Evolutionary conservation across 2,888 invertebrate genomes (phyloP), one percentile per base, ranked within the genome.

Genomic region (Glyphotaelius pellucidus): DNA sequence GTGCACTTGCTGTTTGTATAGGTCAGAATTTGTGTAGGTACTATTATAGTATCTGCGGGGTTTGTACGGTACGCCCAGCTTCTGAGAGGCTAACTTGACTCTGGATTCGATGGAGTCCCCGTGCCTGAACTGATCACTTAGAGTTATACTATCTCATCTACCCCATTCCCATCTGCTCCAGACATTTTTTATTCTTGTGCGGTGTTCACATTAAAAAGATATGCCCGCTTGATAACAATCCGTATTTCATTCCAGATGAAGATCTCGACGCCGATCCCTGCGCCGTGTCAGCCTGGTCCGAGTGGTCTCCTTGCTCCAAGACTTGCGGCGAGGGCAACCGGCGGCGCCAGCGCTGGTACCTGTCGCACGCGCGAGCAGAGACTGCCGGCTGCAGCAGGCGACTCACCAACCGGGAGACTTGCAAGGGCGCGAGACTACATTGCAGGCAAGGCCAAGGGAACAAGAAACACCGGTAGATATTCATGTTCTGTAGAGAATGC

Each of bases 231-330:
- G 52, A 67, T 67, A 67, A 25, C 52, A 4, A 67, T 15, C 25
- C 25, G 1, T 81, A 81, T 31, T 81, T 86, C 14, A 19, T 92
- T 93, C 0, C 84, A 93, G 93, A 92, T 30, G 92, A 90, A 11
- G 92, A 92, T 97, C 5, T 97, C 96, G 96, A 9, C 97, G 97
- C 94, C 97, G 97, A 25, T 31, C 91, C 93, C 9, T 98, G 98
- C 94, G 96, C 96, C 9, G 97, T 97, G 92, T 96, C 97, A 0
- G 95, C 96, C 9, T 99, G 98, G 98, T 97, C 98, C 88, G 96
- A 96, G 15, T 98, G 98, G 98, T 97, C 98, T 1, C 97, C 98
- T 1, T 98, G 98, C 95, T 97, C 97, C 30, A 97, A 97, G 38
- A 96, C 97, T 0, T 99, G 98, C 94, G 98, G 98, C 2, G 96